Base-by-base conservation (phyloP, 37 sponge, comb jelly and placozoan genomes). In the Aphrocallistes beatrix region DNA sequence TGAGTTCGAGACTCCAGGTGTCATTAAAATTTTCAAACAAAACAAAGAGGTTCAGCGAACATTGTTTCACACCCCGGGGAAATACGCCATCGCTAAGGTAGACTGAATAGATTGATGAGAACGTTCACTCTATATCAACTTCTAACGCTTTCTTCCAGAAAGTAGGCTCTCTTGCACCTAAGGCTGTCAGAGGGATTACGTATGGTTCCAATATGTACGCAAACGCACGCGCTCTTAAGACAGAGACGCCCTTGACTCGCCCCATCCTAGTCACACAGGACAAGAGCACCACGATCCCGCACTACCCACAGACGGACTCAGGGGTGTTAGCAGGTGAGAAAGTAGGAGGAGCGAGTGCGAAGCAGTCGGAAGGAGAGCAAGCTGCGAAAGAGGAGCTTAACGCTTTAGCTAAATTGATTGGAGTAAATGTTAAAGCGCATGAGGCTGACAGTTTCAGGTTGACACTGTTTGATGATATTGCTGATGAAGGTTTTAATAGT, bases 1-100 rank as follows among this genome's bases (percentile, higher is more conserved):
- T 38, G 85, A 84, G 0, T 45, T 85, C 69, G 94, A 93, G n/a
- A 45, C 88, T 19, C 96, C 96, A 17, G 96, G 96, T 32, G 83
- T 51, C 37, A 93, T 95, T 30, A 82, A 83, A 91, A 60, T 6
- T 3, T 85, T 21, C 30, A 84, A 51, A 13, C 25, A 60, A 6
- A 30, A 30, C 34, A 60, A 30, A 32, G 75, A 60, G 21, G 34
- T 28, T 3, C 3, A 19, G 3, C 75, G 75, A 6, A 19, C 75
- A 3, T 19, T 13, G 3, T 60, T 60, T 30, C 75, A 60, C 34
- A 60, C 21, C 21, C 75, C 75, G 10, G 75, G 75, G 75, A 60
- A 60, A 30, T 60, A 60, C n/a, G n/a, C 32, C n/a, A 3, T 60
- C 8, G 34, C 75, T 30, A 60, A 60, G 75, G 75, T 60, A 42